Base-by-base conservation (phyloP, 2,113 vertebrate species). In the Talpa occidentalis region DNA sequence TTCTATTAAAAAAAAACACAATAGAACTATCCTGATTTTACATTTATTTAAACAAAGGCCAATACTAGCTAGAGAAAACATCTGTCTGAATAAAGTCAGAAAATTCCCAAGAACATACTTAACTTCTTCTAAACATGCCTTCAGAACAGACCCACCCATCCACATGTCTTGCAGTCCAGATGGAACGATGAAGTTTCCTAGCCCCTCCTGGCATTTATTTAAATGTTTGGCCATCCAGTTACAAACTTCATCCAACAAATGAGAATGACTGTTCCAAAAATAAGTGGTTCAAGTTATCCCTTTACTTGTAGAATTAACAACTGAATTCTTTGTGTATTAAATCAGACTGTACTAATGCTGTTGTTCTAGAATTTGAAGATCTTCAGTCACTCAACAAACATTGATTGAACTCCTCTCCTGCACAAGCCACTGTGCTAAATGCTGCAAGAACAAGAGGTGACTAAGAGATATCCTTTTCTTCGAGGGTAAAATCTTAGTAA, bases 11-110 rank as follows among this genome's bases (percentile, higher is more conserved):
- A 90, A 76, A 93, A 86, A 70, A 35, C 32, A 93, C 92, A 95
- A 93, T 93, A 66, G 30, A 96, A 93, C 42, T 90, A 73, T 74
- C 54, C 42, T 93, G 87, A 74, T 92, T 93, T 94, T 93, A 82
- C n/a, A 90, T 81, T 94, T 93, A 91, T 95, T 67, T 96, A 96
- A 96, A 96, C 72, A 94, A 96, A 97, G 78, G 42, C 64, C 73
- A 91, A n/a, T 54, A 74, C 85, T 80, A 94, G 90, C 91, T 94
- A 97, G 56, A 94, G 74, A 94, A 97, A 97, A 95, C 92, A 96
- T 97, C 84, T 96, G 94, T 83, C 82, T 73, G 79, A 90, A 94
- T 91, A 81, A 96, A 89, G 72, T 92, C 69, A 93, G 88, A 95
- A 95, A 95, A 95, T 95, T 95, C 74, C 91, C 86, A 85, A 95